Evolutionary conservation across 2,888 invertebrate species (phyloP), one percentile per base, ranked within the genome.

Genomic region (Digitonthophagus gazella): DNA sequence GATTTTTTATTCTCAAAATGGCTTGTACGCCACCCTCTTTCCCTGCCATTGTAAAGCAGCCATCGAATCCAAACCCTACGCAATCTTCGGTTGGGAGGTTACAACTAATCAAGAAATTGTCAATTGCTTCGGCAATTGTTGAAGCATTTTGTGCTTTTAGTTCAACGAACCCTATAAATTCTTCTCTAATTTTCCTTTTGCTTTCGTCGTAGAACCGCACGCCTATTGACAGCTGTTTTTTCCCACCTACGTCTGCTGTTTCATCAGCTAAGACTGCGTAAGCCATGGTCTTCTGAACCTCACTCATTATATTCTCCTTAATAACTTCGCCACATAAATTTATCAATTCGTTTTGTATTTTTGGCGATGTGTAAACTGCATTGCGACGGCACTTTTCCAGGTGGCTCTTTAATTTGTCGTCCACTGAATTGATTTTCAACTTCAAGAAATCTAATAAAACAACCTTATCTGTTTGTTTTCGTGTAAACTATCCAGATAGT

Each of bases 151-250:
- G 67, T 56, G 56, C 69, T 69, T 72, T 57, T 16, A 76, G 68
- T 57, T 72, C 70, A 16, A 74, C 70, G 72, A 73, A 76, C 18
- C 76, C 75, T 5, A 77, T 15, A 73, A 76, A 77, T 67, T 74
- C 74, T 73, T 76, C 74, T 44, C 71, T 58, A 15, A 58, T 67
- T 72, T 64, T 20, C 15, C 2, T 18, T 58, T 58, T n/a, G 18
- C 15, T 58, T 18, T 58, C 58, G 15, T 70, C 67, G 57, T 44
- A 20, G 61, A 68, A 72, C 44, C 67, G 57, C 19, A 72, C 44
- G 20, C 76, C 76, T 67, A 78, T 75, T 57, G 77, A 77, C 64
- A 77, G 72, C 72, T 76, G 77, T 72, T 78, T 73, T 69, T 69
- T 73, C 19, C 77, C 76, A 71, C 75, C 71, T 57, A 76, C 73